phyloP scores from a whole-genome alignment of 2,888 invertebrate species.

The Zonitis immaculata region DNA sequence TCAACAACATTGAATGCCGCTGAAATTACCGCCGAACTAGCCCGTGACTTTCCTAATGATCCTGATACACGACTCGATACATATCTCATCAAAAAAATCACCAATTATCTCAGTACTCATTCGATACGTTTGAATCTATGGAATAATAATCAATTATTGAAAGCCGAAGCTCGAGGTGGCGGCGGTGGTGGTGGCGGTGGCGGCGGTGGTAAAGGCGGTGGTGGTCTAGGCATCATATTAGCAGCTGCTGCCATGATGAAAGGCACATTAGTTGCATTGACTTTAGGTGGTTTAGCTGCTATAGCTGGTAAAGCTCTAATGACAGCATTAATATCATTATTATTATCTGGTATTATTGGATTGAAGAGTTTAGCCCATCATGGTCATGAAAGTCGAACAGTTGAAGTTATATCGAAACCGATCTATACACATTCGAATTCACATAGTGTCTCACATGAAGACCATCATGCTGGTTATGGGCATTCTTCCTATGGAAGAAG shows the following conservation, averaged over 20 bases:
- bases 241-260: constrained; percentile 57
- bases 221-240: constrained; percentile 44
- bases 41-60: constrained; percentile 70
- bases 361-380: constrained; percentile 65
- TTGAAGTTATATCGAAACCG: constrained; percentile 80
- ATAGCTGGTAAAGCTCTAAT: constrained; percentile 80
- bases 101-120: constrained; percentile 67
- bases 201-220: constrained; percentile 49
- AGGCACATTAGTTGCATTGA: constrained; percentile 68
- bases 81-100: constrained; percentile 66
- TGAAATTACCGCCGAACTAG: constrained; percentile 70
- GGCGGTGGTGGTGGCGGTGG: constrained; percentile 38
- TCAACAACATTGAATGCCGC: constrained; percentile 49
- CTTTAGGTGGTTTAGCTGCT: constrained; percentile 66
- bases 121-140: constrained; percentile 65
- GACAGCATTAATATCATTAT: constrained; percentile 75
- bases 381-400: constrained; percentile 68
- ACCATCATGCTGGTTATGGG: constrained; percentile 49
- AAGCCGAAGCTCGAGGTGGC: constrained; percentile 43
- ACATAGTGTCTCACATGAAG: constrained; percentile 63
- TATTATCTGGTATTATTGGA: constrained; percentile 72
- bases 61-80: constrained; percentile 72
- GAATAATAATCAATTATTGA: constrained; percentile 57
- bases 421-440: constrained; percentile 67
- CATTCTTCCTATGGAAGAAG: constrained; percentile 56